Conservation (phyloP, 2,797 vertebrate species). For the Lutjanus argentimaculatus region DNA sequence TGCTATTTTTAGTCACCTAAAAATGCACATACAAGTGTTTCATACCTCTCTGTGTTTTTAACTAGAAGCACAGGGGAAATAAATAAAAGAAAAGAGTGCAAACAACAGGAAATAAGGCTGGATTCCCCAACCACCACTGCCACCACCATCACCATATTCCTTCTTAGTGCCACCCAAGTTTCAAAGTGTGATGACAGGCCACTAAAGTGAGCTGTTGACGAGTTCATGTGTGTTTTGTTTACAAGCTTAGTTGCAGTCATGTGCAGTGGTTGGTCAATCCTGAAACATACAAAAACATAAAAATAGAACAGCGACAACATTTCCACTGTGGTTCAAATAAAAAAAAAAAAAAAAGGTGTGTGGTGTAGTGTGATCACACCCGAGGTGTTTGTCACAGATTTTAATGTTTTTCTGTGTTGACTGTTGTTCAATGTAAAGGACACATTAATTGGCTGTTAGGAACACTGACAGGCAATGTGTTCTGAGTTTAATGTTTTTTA, state of each 20-base stretch:
- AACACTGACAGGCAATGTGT: not conserved
- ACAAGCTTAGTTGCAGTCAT: conserved; percentile 9
- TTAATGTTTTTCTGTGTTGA: conserved; percentile 3
- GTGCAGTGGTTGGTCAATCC: not conserved
- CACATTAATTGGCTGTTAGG: not conserved
- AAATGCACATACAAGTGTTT: conserved; percentile 27
- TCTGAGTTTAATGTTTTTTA: not conserved
- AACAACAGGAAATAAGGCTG: not conserved
- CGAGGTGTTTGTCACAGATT: not conserved
- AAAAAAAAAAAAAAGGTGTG: not conserved
- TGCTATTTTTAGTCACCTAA: conserved; percentile 29
- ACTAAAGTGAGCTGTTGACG: conserved; percentile 7
- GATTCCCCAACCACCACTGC: not conserved
- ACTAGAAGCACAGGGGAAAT: not conserved
- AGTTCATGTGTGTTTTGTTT: conserved; percentile 13
- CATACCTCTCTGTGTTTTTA: not conserved
- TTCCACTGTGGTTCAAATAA: not conserved
- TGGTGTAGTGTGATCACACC: conserved; percentile 10
- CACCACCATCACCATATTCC: not conserved
- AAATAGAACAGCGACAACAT: conserved; percentile 16
- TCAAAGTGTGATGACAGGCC: conserved; percentile 27
- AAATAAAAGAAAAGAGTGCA: not conserved
- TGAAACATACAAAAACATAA: not conserved
- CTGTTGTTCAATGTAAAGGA: not conserved
- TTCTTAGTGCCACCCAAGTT: not conserved